A percentile compares a stretch with the other conserved stretches of the same genome.
phyloP scores from a whole-genome alignment of 1,140 invertebrate species.

The honey bee (Apis mellifera) region Amel_HAv3.1 CM009938.2:4162001-4162500 shows the following conservation, averaged over 20 bases:
- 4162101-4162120: slow-evolving; percentile 99
- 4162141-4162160: slow-evolving; percentile 99
- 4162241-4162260: slow-evolving; percentile 92
- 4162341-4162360: slow-evolving; percentile 39
- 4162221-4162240: slow-evolving; percentile 97
- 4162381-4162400: slow-evolving; percentile 38
- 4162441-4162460: slow-evolving; percentile 91
- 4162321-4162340: slow-evolving; percentile 87
- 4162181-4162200: slow-evolving; percentile 80
- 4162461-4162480: slow-evolving; percentile 93
- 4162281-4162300: slow-evolving; percentile 94
- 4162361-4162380: neutral
- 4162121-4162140: slow-evolving; percentile 99
- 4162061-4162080: slow-evolving; percentile 98
- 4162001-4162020: slow-evolving; percentile 97
- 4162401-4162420: slow-evolving; percentile 58
- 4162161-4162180: slow-evolving; percentile 88
- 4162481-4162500: slow-evolving; percentile 90
- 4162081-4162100: slow-evolving; percentile 99
- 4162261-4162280: slow-evolving; percentile 86
- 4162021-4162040: slow-evolving; percentile 98
- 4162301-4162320: slow-evolving; percentile 92
- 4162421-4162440: slow-evolving; percentile 81
- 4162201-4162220: slow-evolving; percentile 88
- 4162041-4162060: slow-evolving; percentile 99